A percentile compares a stretch with the other conserved stretches of the same genome.
These are phyloP conservation scores for Meta bourneti DNA, from an alignment of 2,888 invertebrate genomes.

Conservation along the genomic window DNA sequence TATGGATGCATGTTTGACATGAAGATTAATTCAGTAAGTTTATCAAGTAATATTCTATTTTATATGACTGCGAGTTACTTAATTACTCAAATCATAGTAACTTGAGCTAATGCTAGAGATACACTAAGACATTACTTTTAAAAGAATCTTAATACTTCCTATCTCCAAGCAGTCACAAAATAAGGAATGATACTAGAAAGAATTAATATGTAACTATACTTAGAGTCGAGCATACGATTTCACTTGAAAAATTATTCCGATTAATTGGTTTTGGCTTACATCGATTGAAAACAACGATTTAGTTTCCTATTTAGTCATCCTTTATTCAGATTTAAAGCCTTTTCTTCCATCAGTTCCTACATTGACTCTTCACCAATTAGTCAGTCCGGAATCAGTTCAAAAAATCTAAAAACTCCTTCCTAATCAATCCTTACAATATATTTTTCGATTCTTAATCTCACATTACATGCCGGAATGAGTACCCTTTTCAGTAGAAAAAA, in stretches of 20 bases:
- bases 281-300: not conserved
- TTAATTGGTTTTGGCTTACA: not conserved
- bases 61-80: no score
- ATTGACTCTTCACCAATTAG: not conserved
- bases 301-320: not conserved
- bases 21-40: no score
- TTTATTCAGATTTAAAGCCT: not conserved
- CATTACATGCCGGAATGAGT: slow-evolving; percentile 20
- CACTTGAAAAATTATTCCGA: not conserved
- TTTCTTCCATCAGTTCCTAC: not conserved
- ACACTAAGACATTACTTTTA: no score
- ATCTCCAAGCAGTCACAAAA: no score
- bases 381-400: not conserved
- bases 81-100: no score
- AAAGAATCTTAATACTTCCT: no score
- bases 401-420: slow-evolving; percentile 12
- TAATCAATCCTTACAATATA: slow-evolving; percentile 9
- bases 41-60: no score
- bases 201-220: no score
- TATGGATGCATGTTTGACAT: no score
- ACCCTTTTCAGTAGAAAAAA: slow-evolving; percentile 19
- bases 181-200: no score
- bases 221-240: not conserved
- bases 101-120: no score
- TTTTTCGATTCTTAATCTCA: slow-evolving; percentile 17